A percentile compares a stretch with the other conserved stretches of the same genome.
phyloP scores from a whole-genome alignment of 2,888 invertebrate genomes.

The Leucozona laternaria region DNA sequence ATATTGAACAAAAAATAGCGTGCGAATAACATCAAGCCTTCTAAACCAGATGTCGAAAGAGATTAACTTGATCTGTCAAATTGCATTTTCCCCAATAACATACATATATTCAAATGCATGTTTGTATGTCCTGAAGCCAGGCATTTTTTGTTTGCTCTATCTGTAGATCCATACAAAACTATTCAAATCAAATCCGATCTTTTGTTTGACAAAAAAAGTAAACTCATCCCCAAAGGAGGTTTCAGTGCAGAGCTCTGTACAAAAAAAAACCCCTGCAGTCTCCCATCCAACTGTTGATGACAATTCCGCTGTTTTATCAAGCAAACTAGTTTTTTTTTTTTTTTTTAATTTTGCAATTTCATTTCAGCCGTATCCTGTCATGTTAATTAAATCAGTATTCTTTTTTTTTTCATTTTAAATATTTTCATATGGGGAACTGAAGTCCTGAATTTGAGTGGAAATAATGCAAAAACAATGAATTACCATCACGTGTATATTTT shows the following conservation, averaged over 20 bases:
- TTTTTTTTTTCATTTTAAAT: neutral
- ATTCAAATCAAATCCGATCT: conserved; percentile 27
- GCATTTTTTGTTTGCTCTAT: neutral
- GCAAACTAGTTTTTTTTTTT: neutral
- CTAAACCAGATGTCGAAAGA: conserved; percentile 32
- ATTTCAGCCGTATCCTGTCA: conserved; percentile 10
- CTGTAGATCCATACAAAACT: neutral
- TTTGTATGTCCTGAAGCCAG: neutral
- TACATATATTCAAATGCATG: conserved; percentile 14
- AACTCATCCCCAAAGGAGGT: neutral
- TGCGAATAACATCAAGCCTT: conserved; percentile 1
- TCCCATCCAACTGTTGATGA: conserved; percentile 16
- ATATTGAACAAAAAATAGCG: conserved; percentile 3
- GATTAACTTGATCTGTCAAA: conserved; percentile 39
- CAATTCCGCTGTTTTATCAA: neutral
- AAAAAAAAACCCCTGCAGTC: neutral
- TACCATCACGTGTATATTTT: conserved; percentile 1
- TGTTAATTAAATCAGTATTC: conserved; percentile 7
- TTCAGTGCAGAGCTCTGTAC: neutral
- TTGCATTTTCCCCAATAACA: conserved; percentile 22
- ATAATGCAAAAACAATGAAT: conserved; percentile 2
- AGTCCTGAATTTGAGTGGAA: conserved; percentile 6
- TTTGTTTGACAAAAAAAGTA: conserved; percentile 9
- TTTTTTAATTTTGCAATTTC: neutral
- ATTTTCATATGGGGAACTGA: neutral